Conservation (phyloP, 2,888 invertebrate genomes). For the Heteromyza rotundicornis region DNA sequence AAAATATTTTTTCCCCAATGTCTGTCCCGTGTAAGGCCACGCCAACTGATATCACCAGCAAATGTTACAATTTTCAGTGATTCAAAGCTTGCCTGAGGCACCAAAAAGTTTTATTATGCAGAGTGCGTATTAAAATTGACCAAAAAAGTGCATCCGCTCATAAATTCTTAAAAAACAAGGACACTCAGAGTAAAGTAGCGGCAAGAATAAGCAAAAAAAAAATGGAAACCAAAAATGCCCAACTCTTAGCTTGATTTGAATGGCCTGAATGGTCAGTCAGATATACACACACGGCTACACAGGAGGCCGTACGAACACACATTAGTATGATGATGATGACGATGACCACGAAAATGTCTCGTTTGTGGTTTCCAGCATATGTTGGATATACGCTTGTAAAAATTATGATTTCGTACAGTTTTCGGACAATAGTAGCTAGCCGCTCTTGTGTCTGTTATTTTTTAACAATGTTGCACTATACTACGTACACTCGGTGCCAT, state of each 20-base stretch:
- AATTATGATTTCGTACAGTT: slow-evolving; percentile 16
- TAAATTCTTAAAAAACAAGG: not conserved
- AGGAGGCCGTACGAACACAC: not conserved
- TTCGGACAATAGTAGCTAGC: not conserved
- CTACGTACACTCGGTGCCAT: not conserved
- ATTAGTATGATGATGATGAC: not conserved
- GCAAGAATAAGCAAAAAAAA: not conserved
- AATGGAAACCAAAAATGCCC: not conserved
- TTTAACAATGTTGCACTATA: not conserved
- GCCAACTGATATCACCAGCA: not conserved
- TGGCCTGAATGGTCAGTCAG: not conserved
- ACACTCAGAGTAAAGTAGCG: not conserved
- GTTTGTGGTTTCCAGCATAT: slow-evolving; percentile 24
- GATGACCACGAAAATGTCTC: slow-evolving; percentile 23
- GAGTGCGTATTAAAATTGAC: not conserved
- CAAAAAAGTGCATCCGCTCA: not conserved
- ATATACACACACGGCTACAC: not conserved
- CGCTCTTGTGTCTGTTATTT: not conserved
- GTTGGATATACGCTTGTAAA: slow-evolving; percentile 10
- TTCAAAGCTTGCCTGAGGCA: not conserved
- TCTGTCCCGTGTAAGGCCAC: too few relatives aligned
- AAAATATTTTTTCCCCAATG: not conserved
- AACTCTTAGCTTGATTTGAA: too few relatives aligned
- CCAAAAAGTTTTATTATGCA: not conserved
- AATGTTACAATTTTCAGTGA: not conserved